Evolutionary conservation across 1,140 invertebrate species (phyloP).

Genomic region (Lithobius niger): DNA sequence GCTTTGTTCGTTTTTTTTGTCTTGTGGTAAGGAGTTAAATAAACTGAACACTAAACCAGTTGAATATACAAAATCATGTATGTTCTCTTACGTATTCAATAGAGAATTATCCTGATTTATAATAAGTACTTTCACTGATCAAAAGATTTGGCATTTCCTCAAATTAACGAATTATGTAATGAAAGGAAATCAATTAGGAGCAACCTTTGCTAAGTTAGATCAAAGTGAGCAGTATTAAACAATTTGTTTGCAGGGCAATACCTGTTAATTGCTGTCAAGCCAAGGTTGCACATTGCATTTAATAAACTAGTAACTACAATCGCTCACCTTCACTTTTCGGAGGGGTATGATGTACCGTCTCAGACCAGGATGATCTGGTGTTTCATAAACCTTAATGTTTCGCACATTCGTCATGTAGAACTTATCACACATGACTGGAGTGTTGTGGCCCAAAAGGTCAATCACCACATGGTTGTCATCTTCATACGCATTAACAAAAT

Average conservation of each 20-base stretch:
- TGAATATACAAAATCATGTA: too few relatives aligned
- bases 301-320: neutral
- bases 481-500: slow-evolving; percentile 42
- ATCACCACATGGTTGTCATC: slow-evolving; percentile 33
- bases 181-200: too few relatives aligned
- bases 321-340: neutral
- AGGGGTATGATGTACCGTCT: slow-evolving; percentile 20
- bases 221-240: too few relatives aligned
- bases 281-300: neutral
- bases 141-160: too few relatives aligned
- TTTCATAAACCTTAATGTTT: slow-evolving; percentile 13
- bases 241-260: neutral
- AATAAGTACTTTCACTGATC: too few relatives aligned
- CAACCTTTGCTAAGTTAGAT: too few relatives aligned
- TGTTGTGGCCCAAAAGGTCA: slow-evolving; percentile 32
- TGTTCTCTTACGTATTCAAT: too few relatives aligned
- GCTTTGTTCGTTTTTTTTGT: too few relatives aligned
- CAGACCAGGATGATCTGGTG: slow-evolving; percentile 13
- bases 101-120: too few relatives aligned
- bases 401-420: slow-evolving; percentile 28
- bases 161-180: too few relatives aligned
- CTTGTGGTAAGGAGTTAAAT: too few relatives aligned
- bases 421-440: slow-evolving; percentile 29
- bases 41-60: too few relatives aligned
- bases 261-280: neutral